Evolutionary conservation across 2,888 invertebrate genomes (phyloP).

Genomic region (Macroteleia sp.): DNA sequence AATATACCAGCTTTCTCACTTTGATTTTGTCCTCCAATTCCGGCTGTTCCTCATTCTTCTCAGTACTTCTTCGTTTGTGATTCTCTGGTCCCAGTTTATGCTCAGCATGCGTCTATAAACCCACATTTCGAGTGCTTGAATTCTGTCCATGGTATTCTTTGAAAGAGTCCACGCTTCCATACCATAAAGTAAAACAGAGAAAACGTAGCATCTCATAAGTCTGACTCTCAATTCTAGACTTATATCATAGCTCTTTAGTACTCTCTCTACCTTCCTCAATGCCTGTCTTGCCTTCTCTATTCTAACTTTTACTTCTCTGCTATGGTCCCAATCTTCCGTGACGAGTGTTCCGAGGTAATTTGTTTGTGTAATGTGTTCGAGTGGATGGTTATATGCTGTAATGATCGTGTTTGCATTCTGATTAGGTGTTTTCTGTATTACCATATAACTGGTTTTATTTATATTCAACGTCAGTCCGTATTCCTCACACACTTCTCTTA

Average conservation of each 20-base stretch:
- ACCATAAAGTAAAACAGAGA: background rate
- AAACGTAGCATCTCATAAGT: background rate
- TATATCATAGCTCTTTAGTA: background rate
- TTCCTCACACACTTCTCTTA: background rate
- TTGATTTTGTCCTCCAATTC: background rate
- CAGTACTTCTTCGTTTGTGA: background rate
- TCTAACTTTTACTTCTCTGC: background rate
- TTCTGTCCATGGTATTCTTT: background rate
- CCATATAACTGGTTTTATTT: background rate
- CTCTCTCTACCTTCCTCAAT: background rate
- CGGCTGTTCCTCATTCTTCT: background rate
- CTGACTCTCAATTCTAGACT: background rate
- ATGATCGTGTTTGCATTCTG: background rate
- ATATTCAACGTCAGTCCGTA: background rate
- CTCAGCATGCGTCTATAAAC: background rate
- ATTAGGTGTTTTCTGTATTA: background rate
- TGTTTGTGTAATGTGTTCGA: background rate
- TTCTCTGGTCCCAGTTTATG: background rate
- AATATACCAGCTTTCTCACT: background rate
- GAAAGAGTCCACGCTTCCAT: background rate
- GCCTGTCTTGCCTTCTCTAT: background rate
- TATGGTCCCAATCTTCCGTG: background rate
- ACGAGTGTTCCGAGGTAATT: background rate
- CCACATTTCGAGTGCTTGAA: conserved; percentile 1
- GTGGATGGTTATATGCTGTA: background rate